These are phyloP conservation scores for Synergus japonicus DNA, from an alignment of 2,888 invertebrate genomes.

Conservation along the genomic window DNA sequence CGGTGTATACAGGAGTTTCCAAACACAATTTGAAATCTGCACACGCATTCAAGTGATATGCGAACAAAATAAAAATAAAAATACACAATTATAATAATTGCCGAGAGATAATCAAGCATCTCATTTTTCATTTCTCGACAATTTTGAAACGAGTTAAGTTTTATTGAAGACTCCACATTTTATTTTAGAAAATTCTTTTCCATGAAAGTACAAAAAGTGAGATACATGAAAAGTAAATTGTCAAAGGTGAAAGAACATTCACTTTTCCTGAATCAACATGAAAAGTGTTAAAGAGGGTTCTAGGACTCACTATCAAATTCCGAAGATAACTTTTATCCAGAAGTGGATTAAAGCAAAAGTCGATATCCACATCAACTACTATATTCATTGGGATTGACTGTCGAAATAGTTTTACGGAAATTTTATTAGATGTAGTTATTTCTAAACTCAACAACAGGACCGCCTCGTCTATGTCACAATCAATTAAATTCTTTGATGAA, in stretches of 20 bases:
- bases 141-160: background rate
- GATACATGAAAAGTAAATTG: background rate
- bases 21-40: constrained; percentile 12
- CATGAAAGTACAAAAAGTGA: background rate
- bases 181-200: background rate
- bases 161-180: background rate
- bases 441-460: background rate
- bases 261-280: too few species aligned
- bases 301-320: too few species aligned
- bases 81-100: too few species aligned
- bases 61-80: background rate
- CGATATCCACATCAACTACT: too few species aligned
- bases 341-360: too few species aligned
- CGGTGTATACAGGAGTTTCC: constrained; percentile 15
- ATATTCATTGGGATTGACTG: too few species aligned
- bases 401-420: background rate
- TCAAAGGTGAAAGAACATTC: too few species aligned
- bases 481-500: background rate
- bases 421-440: background rate
- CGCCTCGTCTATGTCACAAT: background rate
- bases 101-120: background rate
- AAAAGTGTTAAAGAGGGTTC: too few species aligned
- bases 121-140: too few species aligned
- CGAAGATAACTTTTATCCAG: too few species aligned
- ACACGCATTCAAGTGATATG: background rate